Conservation (phyloP, 2,888 invertebrate genomes). For the Caenorhabditis sinica region DNA sequence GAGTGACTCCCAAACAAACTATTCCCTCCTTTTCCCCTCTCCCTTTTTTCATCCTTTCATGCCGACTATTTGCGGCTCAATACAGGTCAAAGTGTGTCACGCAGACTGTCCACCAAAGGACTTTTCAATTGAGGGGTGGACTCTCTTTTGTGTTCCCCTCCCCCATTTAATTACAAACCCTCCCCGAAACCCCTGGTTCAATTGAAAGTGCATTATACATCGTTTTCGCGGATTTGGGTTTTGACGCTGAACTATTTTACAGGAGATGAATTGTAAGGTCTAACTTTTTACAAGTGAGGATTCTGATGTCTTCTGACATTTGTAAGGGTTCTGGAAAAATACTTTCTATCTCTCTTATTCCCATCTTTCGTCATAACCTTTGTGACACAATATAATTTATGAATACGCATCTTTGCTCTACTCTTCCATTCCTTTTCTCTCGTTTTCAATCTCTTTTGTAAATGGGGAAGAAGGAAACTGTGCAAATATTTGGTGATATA, state of each 20-base stretch:
- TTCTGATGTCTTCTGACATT: too few species aligned
- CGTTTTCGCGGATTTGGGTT: conserved; percentile 5
- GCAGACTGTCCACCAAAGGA: too few species aligned
- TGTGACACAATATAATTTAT: neutral
- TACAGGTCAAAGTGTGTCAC: conserved; percentile 9
- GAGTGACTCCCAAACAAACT: conserved; percentile 17
- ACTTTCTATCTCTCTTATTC: neutral
- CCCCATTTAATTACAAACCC: conserved; percentile 7
- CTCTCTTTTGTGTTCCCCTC: neutral
- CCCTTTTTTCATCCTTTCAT: neutral
- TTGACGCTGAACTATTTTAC: conserved; percentile 7
- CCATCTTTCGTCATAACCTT: neutral
- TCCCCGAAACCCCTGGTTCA: neutral
- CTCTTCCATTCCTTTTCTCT: neutral
- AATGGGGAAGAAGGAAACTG: conserved; percentile 12
- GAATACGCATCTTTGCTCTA: neutral
- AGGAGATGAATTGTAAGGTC: neutral
- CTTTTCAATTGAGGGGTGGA: conserved; percentile 7
- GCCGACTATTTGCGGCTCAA: conserved; percentile 35
- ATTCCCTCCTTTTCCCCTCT: neutral
- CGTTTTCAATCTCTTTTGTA: conserved; percentile 8
- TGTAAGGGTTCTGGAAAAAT: too few species aligned
- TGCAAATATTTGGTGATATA: conserved; percentile 46
- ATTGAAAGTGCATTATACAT: neutral
- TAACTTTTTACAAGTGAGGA: neutral